Base-by-base conservation (phyloP, 2,888 invertebrate species). In the Drosophila vallismaia region DNA sequence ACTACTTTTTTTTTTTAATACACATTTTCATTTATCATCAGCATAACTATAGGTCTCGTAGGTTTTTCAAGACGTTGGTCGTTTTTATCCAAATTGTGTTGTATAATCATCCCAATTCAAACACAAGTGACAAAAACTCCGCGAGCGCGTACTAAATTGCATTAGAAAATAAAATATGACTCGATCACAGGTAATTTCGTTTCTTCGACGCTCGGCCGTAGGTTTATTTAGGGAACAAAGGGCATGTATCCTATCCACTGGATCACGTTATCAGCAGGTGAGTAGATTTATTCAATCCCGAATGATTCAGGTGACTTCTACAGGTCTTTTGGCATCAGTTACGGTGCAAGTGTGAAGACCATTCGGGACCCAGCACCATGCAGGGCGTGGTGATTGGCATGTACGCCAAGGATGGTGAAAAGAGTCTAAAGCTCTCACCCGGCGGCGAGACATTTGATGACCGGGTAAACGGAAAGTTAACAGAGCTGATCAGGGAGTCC, bases 301-400 rank as follows among this genome's bases (percentile, higher is more conserved):
- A 33, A 4, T 4, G n/a, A 10, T n/a, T 10, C 29, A 29, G 29
- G 6, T 4, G 33, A 2, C 3, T 40, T 19, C 14, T 42, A 3
- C 19, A 19, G 7, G 2, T 19, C 19, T 9, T 14, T 8, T 9
- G 5, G 8, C 8, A 42, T 8, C 29, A 62, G 40, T 12, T 62
- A 12, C 71, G 71, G 4, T n/a, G 3, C 31, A 86, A 74, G 6
- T 62, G 71, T 40, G 86, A 82, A 0, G 74, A 82, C n/a, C 19
- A 9, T 5, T 44, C 44, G 24, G 29, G 64, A 8, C 3, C 48
- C 31, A 3, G 9, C 5, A 9, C 26, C 0, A 10, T 44, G 90
- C 92, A 91, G 81, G 93, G 93, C 67, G 77, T 93, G 42, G 92
- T 93, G 29, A 79, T 93, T 5, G 93, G 93, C 38, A 86, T 93